Base-by-base conservation (phyloP, 1,140 invertebrate genomes). In the Luehdorfia chinensis region DNA sequence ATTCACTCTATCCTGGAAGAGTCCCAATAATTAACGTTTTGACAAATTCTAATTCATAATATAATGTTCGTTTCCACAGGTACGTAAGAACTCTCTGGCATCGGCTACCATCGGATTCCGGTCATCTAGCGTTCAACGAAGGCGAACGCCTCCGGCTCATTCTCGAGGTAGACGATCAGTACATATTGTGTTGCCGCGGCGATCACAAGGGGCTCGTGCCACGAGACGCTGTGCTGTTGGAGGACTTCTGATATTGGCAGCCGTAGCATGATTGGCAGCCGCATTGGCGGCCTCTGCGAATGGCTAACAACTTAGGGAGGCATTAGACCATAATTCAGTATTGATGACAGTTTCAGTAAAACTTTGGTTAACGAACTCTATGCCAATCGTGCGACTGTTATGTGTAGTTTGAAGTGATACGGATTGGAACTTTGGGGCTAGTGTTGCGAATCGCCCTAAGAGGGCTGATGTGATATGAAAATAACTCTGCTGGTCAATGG, bases 141-240 rank as follows among this genome's bases (percentile, higher is more conserved):
- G 93, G 93, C 0, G 93, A 94, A 59, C 89, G 89, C 33, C 79
- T 95, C 13, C 90, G 90, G 55, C 89, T 95, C 2, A 91, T 94
- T 25, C 79, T 94, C 15, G 93, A 94, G 58, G 93, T 94, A 7
- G 93, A 94, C 71, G 90, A 90, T 55, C 92, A 93, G 65, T 93
- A 93, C 90, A 77, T 94, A 44, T 76, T 94, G 13, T 95, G 94
- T 71, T 93, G 92, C 55, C 87, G 92, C 50, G 93, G 93, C 11
- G 91, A 93, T n/a, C 90, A 91, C 46, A 94, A 94, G 70, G 94
- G 94, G 45, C 87, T 95, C 7, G 94, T 95, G 13, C 93, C 93
- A 1, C 88, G 92, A 53, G 90, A 91, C 45, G 93, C 92, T 8
- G 93, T 94, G 7, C 90, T 92, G 39, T 55, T 85, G 5, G 79